These are phyloP conservation scores for Eugnorisma glareosa DNA, from an alignment of 2,888 invertebrate genomes.

Conservation along the genomic window DNA sequence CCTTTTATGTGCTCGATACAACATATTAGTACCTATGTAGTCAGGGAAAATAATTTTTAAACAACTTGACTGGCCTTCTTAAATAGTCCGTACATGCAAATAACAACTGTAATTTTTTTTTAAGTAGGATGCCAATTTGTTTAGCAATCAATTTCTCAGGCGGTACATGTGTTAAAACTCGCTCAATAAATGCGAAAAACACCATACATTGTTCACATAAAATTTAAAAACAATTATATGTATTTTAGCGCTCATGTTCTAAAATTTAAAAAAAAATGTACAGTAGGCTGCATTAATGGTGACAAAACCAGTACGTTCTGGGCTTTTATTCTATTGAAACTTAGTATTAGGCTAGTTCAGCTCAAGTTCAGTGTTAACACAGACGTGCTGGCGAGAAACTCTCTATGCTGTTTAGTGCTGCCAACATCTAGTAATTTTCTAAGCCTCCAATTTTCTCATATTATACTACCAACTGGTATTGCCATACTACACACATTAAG, in stretches of 20 bases:
- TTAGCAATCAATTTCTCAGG: background rate
- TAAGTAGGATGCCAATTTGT: background rate
- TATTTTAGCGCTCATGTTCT: background rate
- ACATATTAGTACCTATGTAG: background rate
- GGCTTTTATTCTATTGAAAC: background rate
- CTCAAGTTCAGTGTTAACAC: background rate
- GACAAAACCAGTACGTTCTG: background rate
- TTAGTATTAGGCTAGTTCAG: background rate
- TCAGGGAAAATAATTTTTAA: background rate
- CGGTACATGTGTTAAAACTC: background rate
- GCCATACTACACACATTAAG: conserved; percentile 5
- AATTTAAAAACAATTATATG: background rate
- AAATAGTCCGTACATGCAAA: background rate
- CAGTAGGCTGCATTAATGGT: background rate
- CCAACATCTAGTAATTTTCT: conserved; percentile 4
- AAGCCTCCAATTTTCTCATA: conserved; percentile 5
- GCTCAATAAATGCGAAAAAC: background rate
- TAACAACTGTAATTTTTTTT: background rate
- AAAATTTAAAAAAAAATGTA: background rate
- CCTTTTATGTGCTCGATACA: too few relatives aligned
- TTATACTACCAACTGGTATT: conserved; percentile 5
- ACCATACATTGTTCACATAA: background rate
- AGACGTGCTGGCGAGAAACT: background rate
- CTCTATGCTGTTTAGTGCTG: background rate
- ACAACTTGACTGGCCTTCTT: background rate